phyloP scores from a whole-genome alignment of 2,888 invertebrate genomes.

The Acanthopleura granulata region DNA sequence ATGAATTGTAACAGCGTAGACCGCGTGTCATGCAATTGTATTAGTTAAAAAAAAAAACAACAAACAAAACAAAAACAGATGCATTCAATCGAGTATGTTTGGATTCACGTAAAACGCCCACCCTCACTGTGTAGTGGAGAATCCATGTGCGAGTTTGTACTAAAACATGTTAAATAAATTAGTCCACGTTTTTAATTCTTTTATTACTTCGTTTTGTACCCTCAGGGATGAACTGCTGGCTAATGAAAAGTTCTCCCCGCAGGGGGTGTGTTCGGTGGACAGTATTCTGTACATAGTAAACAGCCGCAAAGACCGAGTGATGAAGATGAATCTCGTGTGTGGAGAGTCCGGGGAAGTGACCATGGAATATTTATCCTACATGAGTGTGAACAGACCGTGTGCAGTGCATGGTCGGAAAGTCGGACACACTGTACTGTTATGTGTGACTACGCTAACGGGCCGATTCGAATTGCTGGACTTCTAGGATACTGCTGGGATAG shows the following conservation, averaged over 20 bases:
- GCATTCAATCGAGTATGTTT: too few species aligned
- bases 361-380: not conserved
- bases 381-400: conserved; percentile 3
- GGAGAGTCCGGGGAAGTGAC: not conserved
- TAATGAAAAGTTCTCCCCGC: conserved; percentile 8
- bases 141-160: too few species aligned
- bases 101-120: too few species aligned
- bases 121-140: too few species aligned
- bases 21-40: too few species aligned
- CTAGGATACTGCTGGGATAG: not conserved
- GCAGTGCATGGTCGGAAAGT: not conserved
- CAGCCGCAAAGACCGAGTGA: not conserved
- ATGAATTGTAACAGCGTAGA: too few species aligned
- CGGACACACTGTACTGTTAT: not conserved
- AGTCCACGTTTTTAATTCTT: too few species aligned
- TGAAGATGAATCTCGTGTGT: not conserved
- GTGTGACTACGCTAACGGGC: conserved; percentile 14
- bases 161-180: too few species aligned
- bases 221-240: not conserved
- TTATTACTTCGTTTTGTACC: not conserved
- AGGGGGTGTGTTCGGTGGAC: not conserved
- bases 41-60: too few species aligned
- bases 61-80: too few species aligned
- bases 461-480: not conserved
- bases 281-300: not conserved